phyloP scores from a whole-genome alignment of 2,113 vertebrate genomes.

The Bos javanicus region DNA sequence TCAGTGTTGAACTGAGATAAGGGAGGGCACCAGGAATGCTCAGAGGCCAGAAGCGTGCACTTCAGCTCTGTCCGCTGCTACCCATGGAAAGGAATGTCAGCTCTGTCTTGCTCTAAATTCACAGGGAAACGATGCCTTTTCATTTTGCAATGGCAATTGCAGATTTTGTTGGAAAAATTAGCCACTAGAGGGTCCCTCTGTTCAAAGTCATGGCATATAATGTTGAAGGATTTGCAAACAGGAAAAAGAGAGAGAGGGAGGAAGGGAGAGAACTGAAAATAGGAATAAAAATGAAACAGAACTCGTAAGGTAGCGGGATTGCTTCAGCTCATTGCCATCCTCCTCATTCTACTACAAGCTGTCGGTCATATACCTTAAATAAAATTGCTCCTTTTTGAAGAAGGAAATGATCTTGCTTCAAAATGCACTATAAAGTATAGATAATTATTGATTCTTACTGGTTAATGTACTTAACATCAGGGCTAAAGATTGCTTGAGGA shows the following conservation, averaged over 20 bases:
- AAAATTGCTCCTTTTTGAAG: constrained; percentile 48
- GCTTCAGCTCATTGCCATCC: constrained; percentile 4
- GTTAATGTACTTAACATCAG: constrained; percentile 42
- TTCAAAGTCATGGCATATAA: constrained; percentile 42
- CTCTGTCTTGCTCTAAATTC: background rate
- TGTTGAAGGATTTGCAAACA: constrained; percentile 12
- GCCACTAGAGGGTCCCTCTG: constrained; percentile 77
- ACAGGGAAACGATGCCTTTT: constrained; percentile 37
- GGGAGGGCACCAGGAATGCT: constrained; percentile 40
- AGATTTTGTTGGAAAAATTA: constrained; percentile 60
- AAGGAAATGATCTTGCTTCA: constrained; percentile 58
- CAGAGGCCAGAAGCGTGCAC: constrained; percentile 24
- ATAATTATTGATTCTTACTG: constrained; percentile 62
- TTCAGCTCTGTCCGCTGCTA: constrained; percentile 38
- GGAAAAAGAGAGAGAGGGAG: background rate
- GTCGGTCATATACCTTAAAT: constrained; percentile 23
- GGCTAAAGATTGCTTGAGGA: background rate
- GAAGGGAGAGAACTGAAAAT: background rate
- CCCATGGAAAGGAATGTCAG: background rate
- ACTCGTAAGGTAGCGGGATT: constrained; percentile 6
- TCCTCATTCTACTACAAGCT: constrained; percentile 20
- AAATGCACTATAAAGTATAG: constrained; percentile 56
- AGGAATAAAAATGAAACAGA: background rate
- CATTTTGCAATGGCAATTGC: constrained; percentile 28
- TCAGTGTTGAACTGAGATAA: constrained; percentile 19